These are phyloP conservation scores for Helicoverpa zea DNA, from an alignment of 1,140 invertebrate species.

Conservation along the genomic window DNA sequence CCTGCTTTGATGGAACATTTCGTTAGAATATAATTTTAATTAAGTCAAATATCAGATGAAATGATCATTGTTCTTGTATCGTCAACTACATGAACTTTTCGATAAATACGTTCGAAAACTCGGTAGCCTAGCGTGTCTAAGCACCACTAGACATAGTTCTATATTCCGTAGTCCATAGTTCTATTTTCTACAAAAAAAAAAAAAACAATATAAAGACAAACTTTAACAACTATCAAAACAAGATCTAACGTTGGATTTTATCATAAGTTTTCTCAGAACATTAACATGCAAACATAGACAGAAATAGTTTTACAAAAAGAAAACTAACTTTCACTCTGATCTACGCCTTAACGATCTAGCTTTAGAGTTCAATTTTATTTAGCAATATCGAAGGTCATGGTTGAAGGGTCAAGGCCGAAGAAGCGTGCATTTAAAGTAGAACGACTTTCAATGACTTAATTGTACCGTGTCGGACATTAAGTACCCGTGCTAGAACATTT, in stretches of 20 bases:
- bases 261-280: constrained; percentile 5
- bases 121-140: not conserved
- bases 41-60: too few relatives aligned
- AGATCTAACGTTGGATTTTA: not conserved
- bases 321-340: not conserved
- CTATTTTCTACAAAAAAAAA: too few relatives aligned
- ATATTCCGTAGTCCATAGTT: not conserved
- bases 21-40: too few relatives aligned
- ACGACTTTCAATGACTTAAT: constrained; percentile 16
- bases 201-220: constrained; percentile 6
- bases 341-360: not conserved
- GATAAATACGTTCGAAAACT: not conserved
- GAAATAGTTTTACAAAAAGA: not conserved
- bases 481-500: not conserved
- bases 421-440: constrained; percentile 6
- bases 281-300: constrained; percentile 20
- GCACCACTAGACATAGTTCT: not conserved
- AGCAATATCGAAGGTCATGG: not conserved
- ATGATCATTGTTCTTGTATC: too few relatives aligned
- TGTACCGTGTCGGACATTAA: constrained; percentile 20
- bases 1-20: too few relatives aligned
- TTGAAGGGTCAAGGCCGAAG: not conserved
- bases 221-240: not conserved
- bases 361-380: not conserved
- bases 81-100: not conserved